Conservation (phyloP, 2,888 invertebrate genomes). For the Therioaphis trifolii region DNA sequence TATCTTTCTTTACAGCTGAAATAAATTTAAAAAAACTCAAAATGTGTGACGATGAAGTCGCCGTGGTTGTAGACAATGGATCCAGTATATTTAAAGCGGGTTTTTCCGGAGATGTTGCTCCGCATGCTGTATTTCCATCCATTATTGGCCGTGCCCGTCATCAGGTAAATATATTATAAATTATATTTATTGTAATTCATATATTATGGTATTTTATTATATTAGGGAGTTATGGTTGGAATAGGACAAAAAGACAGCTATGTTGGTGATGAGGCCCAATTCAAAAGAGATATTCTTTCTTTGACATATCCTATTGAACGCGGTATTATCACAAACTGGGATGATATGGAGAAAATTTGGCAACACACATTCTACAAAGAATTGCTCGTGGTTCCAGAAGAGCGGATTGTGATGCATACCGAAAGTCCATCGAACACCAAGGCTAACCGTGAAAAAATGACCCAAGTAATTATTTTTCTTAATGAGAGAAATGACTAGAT, state of each 20-base stretch:
- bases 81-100: slow-evolving; percentile 82
- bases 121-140: slow-evolving; percentile 79
- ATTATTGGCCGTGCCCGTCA: slow-evolving; percentile 80
- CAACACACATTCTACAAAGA: slow-evolving; percentile 97
- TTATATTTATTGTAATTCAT: neutral
- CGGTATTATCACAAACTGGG: slow-evolving; percentile 96
- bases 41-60: slow-evolving; percentile 81
- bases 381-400: slow-evolving; percentile 92
- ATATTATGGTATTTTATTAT: slow-evolving; percentile 17
- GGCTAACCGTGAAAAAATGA: slow-evolving; percentile 96
- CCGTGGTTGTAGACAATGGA: slow-evolving; percentile 80
- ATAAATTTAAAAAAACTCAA: slow-evolving; percentile 65
- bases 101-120: slow-evolving; percentile 81
- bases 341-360: slow-evolving; percentile 98
- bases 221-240: slow-evolving; percentile 74
- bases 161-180: slow-evolving; percentile 70
- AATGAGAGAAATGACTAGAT: neutral
- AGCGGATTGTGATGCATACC: slow-evolving; percentile 91
- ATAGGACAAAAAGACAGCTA: slow-evolving; percentile 82
- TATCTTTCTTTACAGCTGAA: slow-evolving; percentile 4
- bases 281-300: slow-evolving; percentile 74
- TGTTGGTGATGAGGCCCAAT: slow-evolving; percentile 88
- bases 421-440: slow-evolving; percentile 95
- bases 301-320: slow-evolving; percentile 93
- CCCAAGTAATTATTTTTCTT: slow-evolving; percentile 70